Percentiles rank a stretch among this genome's conserved stretches.
Conservation (phyloP, 2,888 invertebrate species). For the Leptinotarsa haldemani region DNA sequence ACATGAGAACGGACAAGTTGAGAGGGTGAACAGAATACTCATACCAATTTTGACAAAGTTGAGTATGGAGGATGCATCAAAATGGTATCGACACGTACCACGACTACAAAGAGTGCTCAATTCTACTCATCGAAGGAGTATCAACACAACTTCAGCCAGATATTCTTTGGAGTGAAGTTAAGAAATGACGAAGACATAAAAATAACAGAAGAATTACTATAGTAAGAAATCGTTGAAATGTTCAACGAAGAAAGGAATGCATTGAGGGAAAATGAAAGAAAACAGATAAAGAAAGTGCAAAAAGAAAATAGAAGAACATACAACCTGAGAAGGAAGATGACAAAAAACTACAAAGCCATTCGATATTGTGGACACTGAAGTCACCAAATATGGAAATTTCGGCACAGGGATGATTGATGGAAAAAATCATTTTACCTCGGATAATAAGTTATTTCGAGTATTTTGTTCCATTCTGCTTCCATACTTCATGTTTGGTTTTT, state of each 20-base stretch:
- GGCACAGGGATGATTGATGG: too few relatives aligned
- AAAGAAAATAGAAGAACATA: constrained; percentile 48
- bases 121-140: constrained; percentile 52
- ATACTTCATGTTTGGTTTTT: too few relatives aligned
- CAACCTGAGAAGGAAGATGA: constrained; percentile 46
- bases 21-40: constrained; percentile 52
- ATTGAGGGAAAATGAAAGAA: constrained; percentile 37
- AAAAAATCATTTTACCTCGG: too few relatives aligned
- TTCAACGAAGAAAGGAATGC: constrained; percentile 36
- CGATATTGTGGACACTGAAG: too few relatives aligned
- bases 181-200: constrained; percentile 34
- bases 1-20: constrained; percentile 59
- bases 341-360: constrained; percentile 44
- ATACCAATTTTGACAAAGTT: too few relatives aligned
- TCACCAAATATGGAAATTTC: too few relatives aligned
- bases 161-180: constrained; percentile 49
- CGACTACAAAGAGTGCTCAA: constrained; percentile 52
- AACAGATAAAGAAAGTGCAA: constrained; percentile 41
- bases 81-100: constrained; percentile 54
- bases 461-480: too few relatives aligned
- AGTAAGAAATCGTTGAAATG: constrained; percentile 28
- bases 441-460: too few relatives aligned
- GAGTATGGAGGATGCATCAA: constrained; percentile 48
- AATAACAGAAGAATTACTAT: constrained; percentile 35
- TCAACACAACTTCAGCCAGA: constrained; percentile 43